Evolutionary conservation across 2,113 vertebrate species (phyloP).

Genomic region (Chiloscyllium plagiosum): DNA sequence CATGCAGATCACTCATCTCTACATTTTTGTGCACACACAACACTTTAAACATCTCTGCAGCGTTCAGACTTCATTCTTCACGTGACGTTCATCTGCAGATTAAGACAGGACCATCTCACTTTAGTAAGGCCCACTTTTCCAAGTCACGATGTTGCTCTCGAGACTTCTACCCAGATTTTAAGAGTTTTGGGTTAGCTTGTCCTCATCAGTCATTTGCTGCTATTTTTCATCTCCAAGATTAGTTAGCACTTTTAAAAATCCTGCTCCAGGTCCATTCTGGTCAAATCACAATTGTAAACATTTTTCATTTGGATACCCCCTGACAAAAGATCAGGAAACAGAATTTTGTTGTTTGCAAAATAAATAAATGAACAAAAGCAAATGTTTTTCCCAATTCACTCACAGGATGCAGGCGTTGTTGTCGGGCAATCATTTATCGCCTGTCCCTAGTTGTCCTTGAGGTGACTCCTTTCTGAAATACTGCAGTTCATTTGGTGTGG

Average conservation of each 20-base stretch:
- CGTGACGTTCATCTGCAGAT: background rate
- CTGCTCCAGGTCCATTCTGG: background rate
- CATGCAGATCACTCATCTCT: background rate
- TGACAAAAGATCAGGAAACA: background rate
- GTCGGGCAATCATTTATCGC: no score
- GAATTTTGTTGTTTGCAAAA: background rate
- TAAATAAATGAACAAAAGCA: background rate
- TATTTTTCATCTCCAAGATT: background rate
- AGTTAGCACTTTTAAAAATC: background rate
- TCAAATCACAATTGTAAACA: background rate
- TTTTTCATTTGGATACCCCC: background rate
- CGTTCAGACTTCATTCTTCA: background rate
- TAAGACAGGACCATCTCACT: background rate
- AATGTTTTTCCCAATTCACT: no score
- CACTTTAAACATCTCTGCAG: background rate
- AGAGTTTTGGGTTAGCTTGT: background rate
- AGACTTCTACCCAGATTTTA: background rate
- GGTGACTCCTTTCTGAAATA: no score
- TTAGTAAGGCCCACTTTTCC: background rate
- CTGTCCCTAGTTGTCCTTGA: no score
- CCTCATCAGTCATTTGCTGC: no score
- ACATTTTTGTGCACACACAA: background rate
- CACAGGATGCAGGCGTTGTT: no score
- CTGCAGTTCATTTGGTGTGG: no score
- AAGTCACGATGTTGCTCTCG: background rate